Percentiles rank a stretch among this genome's conserved stretches.
Conservation (phyloP, 2,113 vertebrate species). For the Ariopsis seemanni region DNA sequence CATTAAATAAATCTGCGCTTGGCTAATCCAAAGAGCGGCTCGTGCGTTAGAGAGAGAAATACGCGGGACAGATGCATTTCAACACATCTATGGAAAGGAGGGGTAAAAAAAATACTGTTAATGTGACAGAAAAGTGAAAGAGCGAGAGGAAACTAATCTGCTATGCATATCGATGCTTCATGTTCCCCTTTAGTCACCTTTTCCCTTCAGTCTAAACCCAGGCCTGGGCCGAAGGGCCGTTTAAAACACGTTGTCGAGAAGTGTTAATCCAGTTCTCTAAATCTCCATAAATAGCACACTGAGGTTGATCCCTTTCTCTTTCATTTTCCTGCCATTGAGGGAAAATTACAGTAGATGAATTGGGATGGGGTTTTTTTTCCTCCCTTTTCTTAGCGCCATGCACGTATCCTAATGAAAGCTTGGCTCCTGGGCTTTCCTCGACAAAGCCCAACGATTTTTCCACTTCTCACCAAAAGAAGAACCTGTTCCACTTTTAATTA, state of each 20-base stretch:
- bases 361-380: slow-evolving; percentile 58
- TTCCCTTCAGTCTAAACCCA: slow-evolving; percentile 69
- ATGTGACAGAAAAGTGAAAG: slow-evolving; percentile 69
- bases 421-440: slow-evolving; percentile 78
- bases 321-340: slow-evolving; percentile 69
- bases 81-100: slow-evolving; percentile 70
- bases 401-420: slow-evolving; percentile 80
- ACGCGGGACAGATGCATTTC: slow-evolving; percentile 72
- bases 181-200: slow-evolving; percentile 58
- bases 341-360: slow-evolving; percentile 80
- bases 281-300: slow-evolving; percentile 80
- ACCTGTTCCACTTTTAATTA: slow-evolving; percentile 82
- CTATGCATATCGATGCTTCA: slow-evolving; percentile 21
- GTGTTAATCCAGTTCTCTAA: slow-evolving; percentile 80
- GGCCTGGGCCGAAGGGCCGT: slow-evolving; percentile 73
- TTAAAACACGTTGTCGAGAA: slow-evolving; percentile 79
- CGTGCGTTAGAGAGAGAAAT: slow-evolving; percentile 73
- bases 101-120: slow-evolving; percentile 64
- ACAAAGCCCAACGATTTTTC: slow-evolving; percentile 76
- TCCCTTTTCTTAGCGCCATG: slow-evolving; percentile 59
- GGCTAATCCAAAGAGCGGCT: slow-evolving; percentile 80
- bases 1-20: slow-evolving; percentile 83
- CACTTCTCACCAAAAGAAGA: slow-evolving; percentile 78
- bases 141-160: slow-evolving; percentile 25
- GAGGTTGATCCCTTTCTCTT: slow-evolving; percentile 77